These are phyloP conservation scores for Rana temporaria DNA, from an alignment of 2,113 vertebrate species.

Conservation along the genomic window DNA sequence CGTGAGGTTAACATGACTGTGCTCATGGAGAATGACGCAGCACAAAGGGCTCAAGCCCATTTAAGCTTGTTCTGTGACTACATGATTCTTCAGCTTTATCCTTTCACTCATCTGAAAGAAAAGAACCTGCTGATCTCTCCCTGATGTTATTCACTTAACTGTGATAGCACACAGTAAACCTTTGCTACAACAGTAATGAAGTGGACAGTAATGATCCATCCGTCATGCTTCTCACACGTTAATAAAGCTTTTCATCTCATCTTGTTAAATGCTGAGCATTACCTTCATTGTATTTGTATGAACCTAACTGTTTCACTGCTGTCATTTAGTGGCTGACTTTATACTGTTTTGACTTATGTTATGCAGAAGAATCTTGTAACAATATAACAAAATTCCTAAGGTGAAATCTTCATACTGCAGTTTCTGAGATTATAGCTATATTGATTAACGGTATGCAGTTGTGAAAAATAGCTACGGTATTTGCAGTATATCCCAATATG, in stretches of 20 bases:
- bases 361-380: too few relatives aligned
- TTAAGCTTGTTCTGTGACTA: background rate
- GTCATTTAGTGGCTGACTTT: too few relatives aligned
- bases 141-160: background rate
- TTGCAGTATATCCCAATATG: too few relatives aligned
- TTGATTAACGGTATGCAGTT: background rate
- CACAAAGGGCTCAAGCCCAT: conserved; percentile 15
- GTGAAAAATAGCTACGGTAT: background rate
- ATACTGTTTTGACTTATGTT: too few relatives aligned
- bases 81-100: conserved; percentile 3
- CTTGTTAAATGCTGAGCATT: background rate
- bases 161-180: conserved; percentile 9
- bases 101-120: background rate
- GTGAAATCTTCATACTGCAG: too few relatives aligned
- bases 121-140: background rate
- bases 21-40: conserved; percentile 25
- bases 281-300: background rate
- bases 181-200: conserved; percentile 12
- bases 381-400: too few relatives aligned
- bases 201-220: conserved; percentile 7
- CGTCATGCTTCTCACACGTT: conserved; percentile 2
- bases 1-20: conserved; percentile 48
- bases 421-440: too few relatives aligned
- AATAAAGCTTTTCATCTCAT: background rate
- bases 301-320: too few relatives aligned